Conservation (phyloP, 2,113 vertebrate species). For the Nettapus auritus region DNA sequence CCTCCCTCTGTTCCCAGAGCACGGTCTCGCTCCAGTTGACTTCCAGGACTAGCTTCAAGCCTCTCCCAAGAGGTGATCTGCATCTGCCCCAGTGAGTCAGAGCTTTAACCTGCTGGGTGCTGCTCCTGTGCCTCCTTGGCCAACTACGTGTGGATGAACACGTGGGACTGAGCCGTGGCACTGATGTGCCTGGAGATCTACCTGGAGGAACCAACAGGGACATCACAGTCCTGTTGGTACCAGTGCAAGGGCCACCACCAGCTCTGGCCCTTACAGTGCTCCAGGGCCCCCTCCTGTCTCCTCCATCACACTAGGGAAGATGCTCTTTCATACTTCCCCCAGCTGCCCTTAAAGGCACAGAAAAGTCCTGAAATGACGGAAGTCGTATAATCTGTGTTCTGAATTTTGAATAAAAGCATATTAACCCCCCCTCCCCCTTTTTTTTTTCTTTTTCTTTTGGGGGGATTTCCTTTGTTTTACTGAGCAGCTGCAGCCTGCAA, state of each 20-base stretch:
- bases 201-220: neutral
- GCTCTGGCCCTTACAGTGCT: neutral
- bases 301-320: neutral
- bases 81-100: neutral
- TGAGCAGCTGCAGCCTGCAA: constrained; percentile 50
- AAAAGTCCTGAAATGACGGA: constrained; percentile 23
- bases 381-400: constrained; percentile 36
- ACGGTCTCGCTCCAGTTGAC: neutral
- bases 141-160: rapidly evolving
- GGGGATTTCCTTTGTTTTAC: constrained; percentile 65
- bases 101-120: neutral
- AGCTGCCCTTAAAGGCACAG: neutral
- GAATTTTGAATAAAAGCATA: constrained; percentile 15
- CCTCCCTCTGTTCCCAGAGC: neutral
- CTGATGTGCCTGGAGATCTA: neutral
- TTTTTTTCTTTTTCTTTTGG: neutral
- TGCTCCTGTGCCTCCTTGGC: neutral
- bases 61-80: neutral
- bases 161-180: rapidly evolving
- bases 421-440: neutral
- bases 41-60: neutral
- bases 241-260: neutral
- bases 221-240: neutral
- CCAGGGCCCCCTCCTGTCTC: neutral
- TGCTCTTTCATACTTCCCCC: constrained; percentile 27